Conservation (phyloP, 92 coral and sea anemone genomes). For the Parazoanthus atlanticus region DNA sequence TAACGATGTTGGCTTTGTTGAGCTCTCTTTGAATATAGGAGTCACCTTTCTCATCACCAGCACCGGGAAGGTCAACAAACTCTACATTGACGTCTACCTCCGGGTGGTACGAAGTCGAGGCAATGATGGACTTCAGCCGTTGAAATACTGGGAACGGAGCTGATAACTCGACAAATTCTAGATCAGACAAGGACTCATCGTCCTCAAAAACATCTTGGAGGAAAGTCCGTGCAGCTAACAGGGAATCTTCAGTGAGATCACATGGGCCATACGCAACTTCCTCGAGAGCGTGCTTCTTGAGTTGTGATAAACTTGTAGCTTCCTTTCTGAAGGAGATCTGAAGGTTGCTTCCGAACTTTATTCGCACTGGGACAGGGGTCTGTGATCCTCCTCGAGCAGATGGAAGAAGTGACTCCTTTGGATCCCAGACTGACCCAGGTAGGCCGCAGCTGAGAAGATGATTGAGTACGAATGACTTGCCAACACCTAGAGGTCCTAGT, state of each 20-base stretch:
- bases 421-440: not conserved
- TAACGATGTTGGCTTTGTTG: constrained; percentile 49
- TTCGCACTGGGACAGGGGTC: constrained; percentile 60
- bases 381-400: constrained; percentile 51
- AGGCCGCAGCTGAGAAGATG: constrained; percentile 49
- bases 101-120: constrained; percentile 24
- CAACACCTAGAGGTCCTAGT: constrained; percentile 64
- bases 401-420: constrained; percentile 48
- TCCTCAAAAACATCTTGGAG: constrained; percentile 38
- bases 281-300: constrained; percentile 8
- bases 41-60: constrained; percentile 52
- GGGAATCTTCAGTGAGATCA: not conserved
- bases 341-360: constrained; percentile 42
- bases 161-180: constrained; percentile 43
- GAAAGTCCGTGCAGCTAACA: not conserved
- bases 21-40: constrained; percentile 41
- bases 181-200: not conserved
- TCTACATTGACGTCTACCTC: constrained; percentile 57
- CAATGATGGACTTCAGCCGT: constrained; percentile 14
- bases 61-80: constrained; percentile 61
- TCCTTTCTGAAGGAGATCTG: constrained; percentile 21
- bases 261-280: not conserved
- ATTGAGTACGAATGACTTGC: constrained; percentile 62
- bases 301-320: not conserved
- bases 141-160: constrained; percentile 62